Conservation (phyloP, 2,113 vertebrate species). For the Tetraodon nigroviridis region DNA sequence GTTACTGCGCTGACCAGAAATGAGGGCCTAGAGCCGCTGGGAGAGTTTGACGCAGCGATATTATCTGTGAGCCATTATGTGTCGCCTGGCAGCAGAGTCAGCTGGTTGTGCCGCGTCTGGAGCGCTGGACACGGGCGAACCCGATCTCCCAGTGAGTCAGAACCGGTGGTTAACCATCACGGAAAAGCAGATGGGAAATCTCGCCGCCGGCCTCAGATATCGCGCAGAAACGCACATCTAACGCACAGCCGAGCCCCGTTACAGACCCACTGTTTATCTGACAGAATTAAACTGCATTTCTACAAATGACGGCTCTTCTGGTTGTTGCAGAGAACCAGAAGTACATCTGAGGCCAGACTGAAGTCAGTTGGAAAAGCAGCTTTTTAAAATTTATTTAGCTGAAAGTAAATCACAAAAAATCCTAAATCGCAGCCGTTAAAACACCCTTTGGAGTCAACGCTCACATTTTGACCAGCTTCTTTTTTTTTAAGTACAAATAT, state of each 20-base stretch:
- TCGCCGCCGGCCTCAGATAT: neutral
- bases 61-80: conserved; percentile 48
- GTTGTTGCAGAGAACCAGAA: neutral
- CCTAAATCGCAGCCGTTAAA: too few relatives aligned
- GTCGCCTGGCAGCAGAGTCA: conserved; percentile 28
- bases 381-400: too few relatives aligned
- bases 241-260: conserved; percentile 3
- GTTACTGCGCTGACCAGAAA: conserved; percentile 47
- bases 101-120: conserved; percentile 48
- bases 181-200: conserved; percentile 28
- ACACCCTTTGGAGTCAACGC: too few relatives aligned
- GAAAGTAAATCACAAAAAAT: too few relatives aligned
- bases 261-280: neutral
- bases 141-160: conserved; percentile 38
- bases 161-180: conserved; percentile 38
- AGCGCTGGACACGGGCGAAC: conserved; percentile 31
- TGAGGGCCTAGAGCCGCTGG: conserved; percentile 31
- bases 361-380: too few relatives aligned
- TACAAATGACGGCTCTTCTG: neutral
- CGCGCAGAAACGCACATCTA: conserved; percentile 4
- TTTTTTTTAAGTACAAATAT: too few relatives aligned
- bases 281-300: conserved; percentile 26
- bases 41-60: conserved; percentile 40
- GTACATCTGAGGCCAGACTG: neutral
- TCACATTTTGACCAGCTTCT: too few relatives aligned